Percentiles rank a stretch among this genome's conserved stretches.
These are phyloP conservation scores for Disparrhopalites patrizii DNA, from an alignment of 2,888 invertebrate species.

Conservation along the genomic window DNA sequence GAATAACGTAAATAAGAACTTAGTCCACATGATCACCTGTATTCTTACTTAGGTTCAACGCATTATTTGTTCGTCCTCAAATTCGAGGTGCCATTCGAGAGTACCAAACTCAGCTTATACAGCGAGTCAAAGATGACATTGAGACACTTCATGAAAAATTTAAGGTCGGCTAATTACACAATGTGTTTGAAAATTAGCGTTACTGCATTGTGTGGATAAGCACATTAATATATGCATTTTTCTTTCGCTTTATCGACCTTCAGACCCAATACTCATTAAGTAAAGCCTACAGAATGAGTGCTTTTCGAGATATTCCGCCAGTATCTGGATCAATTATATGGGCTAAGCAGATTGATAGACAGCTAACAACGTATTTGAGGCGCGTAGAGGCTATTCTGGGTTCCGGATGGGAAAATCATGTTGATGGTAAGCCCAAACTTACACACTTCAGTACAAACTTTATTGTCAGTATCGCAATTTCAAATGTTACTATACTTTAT, in stretches of 20 bases:
- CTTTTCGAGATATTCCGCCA: constrained; percentile 90
- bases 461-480: not conserved
- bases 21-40: constrained; percentile 50
- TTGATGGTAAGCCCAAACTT: constrained; percentile 60
- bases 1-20: too few relatives aligned
- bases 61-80: constrained; percentile 95
- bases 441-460: not conserved
- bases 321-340: constrained; percentile 98
- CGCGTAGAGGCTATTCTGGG: constrained; percentile 98
- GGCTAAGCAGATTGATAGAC: constrained; percentile 97
- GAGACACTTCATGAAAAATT: constrained; percentile 97
- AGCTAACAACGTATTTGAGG: constrained; percentile 90
- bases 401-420: constrained; percentile 87
- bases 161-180: constrained; percentile 61
- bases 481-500: not conserved
- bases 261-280: constrained; percentile 93
- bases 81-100: constrained; percentile 98
- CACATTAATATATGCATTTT: not conserved
- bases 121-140: constrained; percentile 98
- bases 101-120: constrained; percentile 98
- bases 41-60: constrained; percentile 83
- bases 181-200: not conserved
- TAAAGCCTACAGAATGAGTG: constrained; percentile 85
- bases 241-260: not conserved
- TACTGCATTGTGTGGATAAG: not conserved